Base-by-base conservation (phyloP, 2,113 vertebrate species). In the Acanthisitta chloris region DNA sequence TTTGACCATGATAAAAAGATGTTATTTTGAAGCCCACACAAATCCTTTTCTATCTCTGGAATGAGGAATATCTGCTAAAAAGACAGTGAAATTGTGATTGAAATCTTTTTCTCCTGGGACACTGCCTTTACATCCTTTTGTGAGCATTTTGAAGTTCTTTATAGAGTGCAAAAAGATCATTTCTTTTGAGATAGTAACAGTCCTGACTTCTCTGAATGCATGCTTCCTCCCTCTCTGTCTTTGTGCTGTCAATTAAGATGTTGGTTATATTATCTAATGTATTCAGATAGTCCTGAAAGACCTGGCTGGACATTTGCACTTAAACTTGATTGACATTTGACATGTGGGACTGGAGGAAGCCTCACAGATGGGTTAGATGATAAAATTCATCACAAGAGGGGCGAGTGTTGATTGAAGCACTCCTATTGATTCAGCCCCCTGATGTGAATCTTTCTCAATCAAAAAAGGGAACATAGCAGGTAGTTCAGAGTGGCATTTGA, bases 311-410 rank as follows among this genome's bases (percentile, higher is more conserved):
- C 81, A 67, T 59, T 92, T 93, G 38, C 81, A 62, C 73, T 85
- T 92, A 28, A 81, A 33, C 69, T 77, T 90, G 94, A 82, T 96
- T 89, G 93, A 76, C 73, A 38, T 94, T 89, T 93, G 71, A 90
- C 43, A 12, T 80, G 33, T 58, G 51, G 52, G 48, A 54, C 70
- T 77, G 36, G n/a, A 90, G 74, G 43, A 84, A 92, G 21, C n/a
- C 40, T 69, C 66, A 34, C 66, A 85, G 70, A 74, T 77, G 66
- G 81, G 57, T 77, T 73, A 77, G 61, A 72, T 84, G 84, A 87
- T 96, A 94, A 88, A 92, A 91, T 86, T 84, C 69, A 36, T 94
- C 66, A 84, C 46, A 36, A n/a, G 65, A 87, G 66, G 31, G 12
- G 42, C 48, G 81, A 74, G 9, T 49, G 78, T 73, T 88, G 86